These are phyloP conservation scores for Euschistus heros DNA, from an alignment of 1,140 invertebrate genomes.

Conservation along the genomic window DNA sequence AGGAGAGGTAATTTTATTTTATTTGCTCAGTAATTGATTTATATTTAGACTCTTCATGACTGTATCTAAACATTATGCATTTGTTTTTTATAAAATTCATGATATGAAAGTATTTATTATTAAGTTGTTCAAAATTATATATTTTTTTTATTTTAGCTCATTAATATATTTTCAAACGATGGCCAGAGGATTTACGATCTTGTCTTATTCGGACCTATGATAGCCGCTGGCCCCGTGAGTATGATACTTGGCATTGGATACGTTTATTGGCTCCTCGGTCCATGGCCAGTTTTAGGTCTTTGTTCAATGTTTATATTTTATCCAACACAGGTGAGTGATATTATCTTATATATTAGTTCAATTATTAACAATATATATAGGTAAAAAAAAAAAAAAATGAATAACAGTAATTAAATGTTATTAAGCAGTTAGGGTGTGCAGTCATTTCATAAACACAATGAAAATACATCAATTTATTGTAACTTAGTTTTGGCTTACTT, in stretches of 20 bases:
- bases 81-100: neutral
- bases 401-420: no score
- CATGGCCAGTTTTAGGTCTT: constrained; percentile 49
- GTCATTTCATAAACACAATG: no score
- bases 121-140: constrained; percentile 8
- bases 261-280: constrained; percentile 48
- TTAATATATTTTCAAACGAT: constrained; percentile 59
- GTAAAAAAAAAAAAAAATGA: no score
- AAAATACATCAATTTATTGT: no score
- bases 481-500: no score
- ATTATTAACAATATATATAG: no score
- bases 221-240: constrained; percentile 52
- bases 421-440: no score
- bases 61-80: neutral
- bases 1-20: constrained; percentile 43
- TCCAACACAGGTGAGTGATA: constrained; percentile 47
- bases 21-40: no score
- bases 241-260: constrained; percentile 47
- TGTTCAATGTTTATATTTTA: constrained; percentile 52
- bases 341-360: neutral
- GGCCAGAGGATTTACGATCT: constrained; percentile 54
- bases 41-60: no score
- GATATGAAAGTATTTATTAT: constrained; percentile 3
- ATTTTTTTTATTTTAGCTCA: constrained; percentile 41
- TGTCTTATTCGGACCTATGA: constrained; percentile 46